Evolutionary conservation across 2,113 vertebrate species (phyloP).

Genomic region (Planiliza haematocheilus): DNA sequence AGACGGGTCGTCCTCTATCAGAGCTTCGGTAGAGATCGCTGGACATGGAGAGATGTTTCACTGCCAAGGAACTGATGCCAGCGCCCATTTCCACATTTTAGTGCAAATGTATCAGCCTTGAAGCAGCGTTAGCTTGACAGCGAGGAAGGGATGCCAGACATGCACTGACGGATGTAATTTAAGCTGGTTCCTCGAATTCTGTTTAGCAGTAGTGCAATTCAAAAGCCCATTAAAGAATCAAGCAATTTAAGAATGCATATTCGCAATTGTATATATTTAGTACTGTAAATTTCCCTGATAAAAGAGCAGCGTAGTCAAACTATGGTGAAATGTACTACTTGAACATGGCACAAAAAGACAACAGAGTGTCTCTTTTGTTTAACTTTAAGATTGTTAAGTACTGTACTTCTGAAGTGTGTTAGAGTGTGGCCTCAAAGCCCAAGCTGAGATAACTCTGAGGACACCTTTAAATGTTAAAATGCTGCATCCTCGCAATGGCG

Average conservation of each 20-base stretch:
- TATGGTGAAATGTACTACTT: background rate
- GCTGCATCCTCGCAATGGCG: background rate
- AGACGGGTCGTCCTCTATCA: conserved; percentile 76
- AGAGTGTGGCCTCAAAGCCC: background rate
- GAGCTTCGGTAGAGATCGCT: conserved; percentile 49
- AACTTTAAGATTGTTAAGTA: background rate
- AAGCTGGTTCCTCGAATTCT: background rate
- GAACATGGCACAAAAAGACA: background rate
- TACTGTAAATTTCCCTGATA: too few relatives aligned
- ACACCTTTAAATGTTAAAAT: background rate
- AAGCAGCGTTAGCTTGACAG: background rate
- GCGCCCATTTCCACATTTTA: background rate
- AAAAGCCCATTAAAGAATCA: background rate
- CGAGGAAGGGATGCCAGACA: background rate
- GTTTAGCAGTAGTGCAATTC: background rate
- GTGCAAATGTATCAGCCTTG: background rate
- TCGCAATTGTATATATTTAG: background rate
- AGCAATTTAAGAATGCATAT: background rate
- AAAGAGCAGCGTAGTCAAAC: background rate
- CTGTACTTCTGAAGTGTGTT: background rate
- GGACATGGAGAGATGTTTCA: background rate
- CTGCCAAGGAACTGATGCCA: background rate
- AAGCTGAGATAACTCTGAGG: background rate
- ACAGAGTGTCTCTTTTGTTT: too few relatives aligned
- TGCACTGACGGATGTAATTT: background rate